phyloP scores from a whole-genome alignment of 2,797 vertebrate species.

The Parauchenoglanis ngamensis region DNA sequence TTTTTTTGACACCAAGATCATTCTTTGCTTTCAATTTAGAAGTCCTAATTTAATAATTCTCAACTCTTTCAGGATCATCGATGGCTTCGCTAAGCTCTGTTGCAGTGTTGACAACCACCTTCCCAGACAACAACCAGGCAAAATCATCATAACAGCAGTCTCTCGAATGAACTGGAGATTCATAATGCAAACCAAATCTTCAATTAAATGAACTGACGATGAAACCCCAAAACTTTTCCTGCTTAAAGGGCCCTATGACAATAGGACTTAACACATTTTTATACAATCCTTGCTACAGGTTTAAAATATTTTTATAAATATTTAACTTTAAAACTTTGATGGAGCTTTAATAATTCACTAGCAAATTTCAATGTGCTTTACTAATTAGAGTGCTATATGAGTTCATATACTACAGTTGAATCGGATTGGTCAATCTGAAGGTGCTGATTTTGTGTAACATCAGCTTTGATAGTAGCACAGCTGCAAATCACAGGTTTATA shows the following conservation, averaged over 20 bases:
- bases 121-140: conserved; percentile 70
- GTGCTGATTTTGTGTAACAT: background rate
- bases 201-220: background rate
- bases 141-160: conserved; percentile 77
- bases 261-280: background rate
- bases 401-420: background rate
- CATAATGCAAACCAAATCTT: conserved; percentile 1
- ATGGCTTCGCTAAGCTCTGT: conserved; percentile 66
- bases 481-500: background rate
- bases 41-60: background rate
- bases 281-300: background rate
- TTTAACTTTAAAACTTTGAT: background rate
- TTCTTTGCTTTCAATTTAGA: background rate
- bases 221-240: conserved; percentile 1
- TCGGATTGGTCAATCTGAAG: background rate
- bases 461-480: background rate
- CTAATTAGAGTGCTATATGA: background rate
- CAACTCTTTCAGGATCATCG: conserved; percentile 64
- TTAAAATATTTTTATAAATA: background rate
- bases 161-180: conserved; percentile 63
- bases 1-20: background rate
- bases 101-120: conserved; percentile 59
- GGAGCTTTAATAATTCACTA: background rate
- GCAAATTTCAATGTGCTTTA: background rate
- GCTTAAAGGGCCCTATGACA: background rate